Base-by-base conservation (phyloP, 2,888 invertebrate genomes). In the Antheraea yamamai region DNA sequence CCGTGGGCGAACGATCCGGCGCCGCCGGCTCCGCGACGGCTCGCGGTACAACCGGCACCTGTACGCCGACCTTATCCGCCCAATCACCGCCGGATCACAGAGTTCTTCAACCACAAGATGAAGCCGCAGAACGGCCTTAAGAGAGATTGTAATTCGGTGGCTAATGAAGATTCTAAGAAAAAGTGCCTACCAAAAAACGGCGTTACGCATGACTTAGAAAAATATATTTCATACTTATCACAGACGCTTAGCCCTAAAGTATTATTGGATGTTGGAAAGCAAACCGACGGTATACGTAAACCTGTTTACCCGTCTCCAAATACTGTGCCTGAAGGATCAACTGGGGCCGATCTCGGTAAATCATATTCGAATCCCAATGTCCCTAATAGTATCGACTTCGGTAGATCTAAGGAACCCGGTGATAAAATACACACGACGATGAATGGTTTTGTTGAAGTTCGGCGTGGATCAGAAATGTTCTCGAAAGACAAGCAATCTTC, bases 81-180 rank as follows among this genome's bases (percentile, higher is more conserved):
- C 80, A 90, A 92, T 78, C 97, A 97, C 90, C 97, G 97, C 73
- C 97, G 97, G 91, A 98, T 98, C 87, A 97, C 97, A 47, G 97
- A 97, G 86, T 98, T 97, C 90, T 98, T 97, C 90, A 98, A 97
- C 89, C 96, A 97, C 79, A 97, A 97, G 91, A 96, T 97, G 95
- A 98, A 97, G 92, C 96, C 97, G 52, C 95, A 96, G 80, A 95
- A 95, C 84, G 91, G 89, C 77, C 86, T 95, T 79, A 95, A 95
- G 83, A 93, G 95, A 73, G 95, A 95, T 76, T 83, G 87, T 77
- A 84, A 81, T 80, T 79, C 87, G 52, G 76, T 83, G 79, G 79
- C 79, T 80, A 87, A 86, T 79, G 89, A 89, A 79, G 93, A 94
- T 86, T 85, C 86, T 87, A 94, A 94, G 84, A 91, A 88, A 83